Evolutionary conservation across 2,888 invertebrate genomes (phyloP).

Genomic region (Agriopis leucophaearia): DNA sequence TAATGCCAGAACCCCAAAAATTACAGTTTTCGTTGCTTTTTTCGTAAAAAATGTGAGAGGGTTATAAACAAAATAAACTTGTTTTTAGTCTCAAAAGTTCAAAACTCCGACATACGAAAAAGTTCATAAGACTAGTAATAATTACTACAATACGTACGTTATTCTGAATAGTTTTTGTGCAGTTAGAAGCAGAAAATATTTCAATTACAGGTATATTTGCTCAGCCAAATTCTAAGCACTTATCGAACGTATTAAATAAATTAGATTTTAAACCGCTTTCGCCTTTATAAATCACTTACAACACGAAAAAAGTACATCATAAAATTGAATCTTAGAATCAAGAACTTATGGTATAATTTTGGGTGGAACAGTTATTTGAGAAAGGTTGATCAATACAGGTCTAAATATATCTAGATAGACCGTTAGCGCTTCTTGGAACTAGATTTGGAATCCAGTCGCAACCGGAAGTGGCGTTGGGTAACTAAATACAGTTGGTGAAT

Average conservation of each 20-base stretch:
- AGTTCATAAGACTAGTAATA: background rate
- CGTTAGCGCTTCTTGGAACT: conserved; percentile 60
- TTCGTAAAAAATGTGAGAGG: too few species aligned
- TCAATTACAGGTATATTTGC: conserved; percentile 10
- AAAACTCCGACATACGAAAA: background rate
- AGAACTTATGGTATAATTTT: conserved; percentile 11
- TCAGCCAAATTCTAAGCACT: conserved; percentile 22
- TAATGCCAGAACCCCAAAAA: too few species aligned
- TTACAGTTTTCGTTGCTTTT: too few species aligned
- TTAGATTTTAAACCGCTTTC: conserved; percentile 49
- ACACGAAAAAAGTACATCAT: background rate
- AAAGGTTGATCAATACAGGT: conserved; percentile 48
- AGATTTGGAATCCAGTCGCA: conserved; percentile 52
- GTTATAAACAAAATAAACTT: too few species aligned
- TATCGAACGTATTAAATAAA: conserved; percentile 35
- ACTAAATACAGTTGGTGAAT: conserved; percentile 25
- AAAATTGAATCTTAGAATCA: conserved; percentile 1
- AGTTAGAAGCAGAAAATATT: background rate
- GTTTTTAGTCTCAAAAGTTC: background rate
- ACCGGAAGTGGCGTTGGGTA: conserved; percentile 53
- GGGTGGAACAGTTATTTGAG: conserved; percentile 33
- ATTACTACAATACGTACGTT: too few species aligned
- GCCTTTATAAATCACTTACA: conserved; percentile 49
- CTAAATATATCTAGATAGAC: conserved; percentile 52
- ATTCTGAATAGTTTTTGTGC: too few species aligned